Percentiles rank a stretch among this genome's conserved stretches.
phyloP scores from a whole-genome alignment of 1,140 invertebrate species.

The Armadillidium nasatum region DNA sequence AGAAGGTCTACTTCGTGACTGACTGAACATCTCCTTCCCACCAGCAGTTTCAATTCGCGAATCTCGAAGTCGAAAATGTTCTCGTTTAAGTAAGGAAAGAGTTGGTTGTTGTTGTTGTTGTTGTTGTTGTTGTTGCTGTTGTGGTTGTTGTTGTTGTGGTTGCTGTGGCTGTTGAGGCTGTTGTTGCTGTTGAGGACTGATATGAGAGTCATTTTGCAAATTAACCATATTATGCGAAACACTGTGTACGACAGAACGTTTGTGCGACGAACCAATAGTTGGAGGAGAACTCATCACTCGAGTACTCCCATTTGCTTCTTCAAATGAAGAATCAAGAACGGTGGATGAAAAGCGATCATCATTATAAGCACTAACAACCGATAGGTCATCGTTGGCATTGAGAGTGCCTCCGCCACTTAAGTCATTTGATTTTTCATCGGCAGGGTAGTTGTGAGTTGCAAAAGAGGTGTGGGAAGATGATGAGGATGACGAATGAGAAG shows the following conservation, averaged over 20 bases:
- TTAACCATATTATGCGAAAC: background rate
- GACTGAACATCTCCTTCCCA: slow-evolving; percentile 76
- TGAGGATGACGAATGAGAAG: slow-evolving; percentile 28
- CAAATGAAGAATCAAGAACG: slow-evolving; percentile 43
- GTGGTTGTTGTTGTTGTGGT: background rate
- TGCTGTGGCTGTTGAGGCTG: too few relatives aligned
- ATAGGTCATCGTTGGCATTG: slow-evolving; percentile 39
- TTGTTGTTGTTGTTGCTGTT: too few relatives aligned
- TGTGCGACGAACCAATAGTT: background rate
- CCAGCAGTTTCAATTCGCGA: slow-evolving; percentile 80
- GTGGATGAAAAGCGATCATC: slow-evolving; percentile 42
- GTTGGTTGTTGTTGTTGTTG: background rate
- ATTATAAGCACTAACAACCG: slow-evolving; percentile 41
- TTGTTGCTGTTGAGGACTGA: background rate
- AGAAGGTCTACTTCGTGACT: slow-evolving; percentile 69
- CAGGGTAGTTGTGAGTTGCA: background rate
- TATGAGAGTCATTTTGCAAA: background rate
- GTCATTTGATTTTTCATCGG: background rate
- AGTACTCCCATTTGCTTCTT: slow-evolving; percentile 28
- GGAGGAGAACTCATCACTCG: background rate
- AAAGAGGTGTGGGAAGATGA: background rate
- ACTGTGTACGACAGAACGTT: background rate
- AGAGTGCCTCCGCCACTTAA: background rate
- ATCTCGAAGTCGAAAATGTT: slow-evolving; percentile 45
- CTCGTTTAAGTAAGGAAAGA: slow-evolving; percentile 25